These are phyloP conservation scores for Kryptolebias ocellatus DNA, from an alignment of 2,797 vertebrate species.

Conservation along the genomic window DNA sequence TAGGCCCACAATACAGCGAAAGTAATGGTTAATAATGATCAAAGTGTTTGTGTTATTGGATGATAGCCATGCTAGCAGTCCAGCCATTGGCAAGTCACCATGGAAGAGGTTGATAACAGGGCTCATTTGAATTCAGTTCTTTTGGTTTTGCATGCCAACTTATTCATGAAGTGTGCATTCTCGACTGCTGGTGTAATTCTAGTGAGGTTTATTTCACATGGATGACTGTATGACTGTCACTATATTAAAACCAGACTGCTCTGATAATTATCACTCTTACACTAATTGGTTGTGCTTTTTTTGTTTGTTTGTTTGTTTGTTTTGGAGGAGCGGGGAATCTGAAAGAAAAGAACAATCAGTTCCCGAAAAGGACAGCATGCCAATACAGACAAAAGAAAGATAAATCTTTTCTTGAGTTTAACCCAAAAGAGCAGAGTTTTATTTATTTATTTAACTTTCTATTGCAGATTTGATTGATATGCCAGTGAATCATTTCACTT, in stretches of 20 bases:
- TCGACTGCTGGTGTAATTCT: conserved; percentile 60
- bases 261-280: conserved; percentile 61
- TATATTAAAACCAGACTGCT: conserved; percentile 67
- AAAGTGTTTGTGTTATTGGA: conserved; percentile 62
- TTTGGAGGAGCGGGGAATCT: not conserved
- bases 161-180: conserved; percentile 68
- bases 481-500: conserved; percentile 56
- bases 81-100: conserved; percentile 59
- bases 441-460: conserved; percentile 34
- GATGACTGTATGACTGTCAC: conserved; percentile 49
- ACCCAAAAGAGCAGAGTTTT: conserved; percentile 46
- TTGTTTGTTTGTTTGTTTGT: too few species aligned
- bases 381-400: conserved; percentile 33
- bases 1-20: conserved; percentile 25
- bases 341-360: conserved; percentile 19
- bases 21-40: conserved; percentile 61
- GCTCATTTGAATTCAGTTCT: conserved; percentile 60
- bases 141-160: conserved; percentile 51
- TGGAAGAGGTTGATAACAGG: conserved; percentile 59
- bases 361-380: conserved; percentile 21
- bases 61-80: conserved; percentile 45
- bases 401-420: conserved; percentile 41
- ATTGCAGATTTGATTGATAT: conserved; percentile 65
- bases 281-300: conserved; percentile 17
- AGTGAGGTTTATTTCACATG: conserved; percentile 52